Evolutionary conservation across 2,888 invertebrate genomes (phyloP).

Genomic region (Parthenolecanium corni): DNA sequence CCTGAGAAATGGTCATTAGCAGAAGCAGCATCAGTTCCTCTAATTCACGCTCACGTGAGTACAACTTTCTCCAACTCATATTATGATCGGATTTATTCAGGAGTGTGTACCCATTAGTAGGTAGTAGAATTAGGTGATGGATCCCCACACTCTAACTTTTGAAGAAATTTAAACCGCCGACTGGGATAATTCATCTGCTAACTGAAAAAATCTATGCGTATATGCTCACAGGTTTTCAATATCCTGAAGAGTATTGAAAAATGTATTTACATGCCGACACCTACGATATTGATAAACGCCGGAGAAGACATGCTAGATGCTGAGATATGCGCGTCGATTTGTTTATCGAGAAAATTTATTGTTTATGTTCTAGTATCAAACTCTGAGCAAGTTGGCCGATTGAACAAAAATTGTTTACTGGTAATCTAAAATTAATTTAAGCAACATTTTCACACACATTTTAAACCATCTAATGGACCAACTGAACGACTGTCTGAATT

Average conservation of each 20-base stretch:
- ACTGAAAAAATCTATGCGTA: too few relatives aligned
- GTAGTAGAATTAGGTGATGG: too few relatives aligned
- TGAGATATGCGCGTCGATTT: conserved; percentile 12
- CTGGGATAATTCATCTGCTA: too few relatives aligned
- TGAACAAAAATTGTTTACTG: conserved; percentile 18
- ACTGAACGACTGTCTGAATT: too few relatives aligned
- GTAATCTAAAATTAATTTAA: too few relatives aligned
- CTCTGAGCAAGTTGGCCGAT: conserved; percentile 10
- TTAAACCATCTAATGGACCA: neutral
- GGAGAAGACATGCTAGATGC: conserved; percentile 9
- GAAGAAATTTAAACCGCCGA: too few relatives aligned
- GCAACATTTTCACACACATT: too few relatives aligned
- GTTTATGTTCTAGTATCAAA: conserved; percentile 20
- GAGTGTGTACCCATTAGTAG: too few relatives aligned
- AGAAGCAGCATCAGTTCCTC: conserved; percentile 5
- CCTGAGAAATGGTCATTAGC: neutral
- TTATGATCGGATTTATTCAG: too few relatives aligned
- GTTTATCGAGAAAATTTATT: conserved; percentile 9
- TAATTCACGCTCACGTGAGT: conserved; percentile 4
- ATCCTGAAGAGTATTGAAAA: neutral
- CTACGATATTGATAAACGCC: neutral
- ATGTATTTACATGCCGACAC: too few relatives aligned
- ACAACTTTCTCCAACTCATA: too few relatives aligned
- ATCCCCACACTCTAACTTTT: too few relatives aligned
- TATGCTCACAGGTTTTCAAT: conserved; percentile 18